Conservation (phyloP, 2,113 vertebrate genomes). For the Ceuthmochares aereus region DNA sequence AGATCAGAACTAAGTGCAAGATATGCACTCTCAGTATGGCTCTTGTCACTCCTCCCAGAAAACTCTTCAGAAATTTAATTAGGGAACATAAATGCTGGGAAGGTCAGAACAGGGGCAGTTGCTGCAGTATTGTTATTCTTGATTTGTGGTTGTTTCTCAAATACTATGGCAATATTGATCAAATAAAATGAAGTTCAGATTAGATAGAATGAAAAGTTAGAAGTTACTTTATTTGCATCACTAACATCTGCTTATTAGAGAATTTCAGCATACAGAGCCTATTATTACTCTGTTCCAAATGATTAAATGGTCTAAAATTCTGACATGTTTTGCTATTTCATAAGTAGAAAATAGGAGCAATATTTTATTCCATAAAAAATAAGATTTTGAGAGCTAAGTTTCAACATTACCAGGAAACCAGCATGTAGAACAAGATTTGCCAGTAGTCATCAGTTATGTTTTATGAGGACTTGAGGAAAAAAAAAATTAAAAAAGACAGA, state of each 20-base stretch:
- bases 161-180: not conserved
- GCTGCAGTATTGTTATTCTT: not conserved
- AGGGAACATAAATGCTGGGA: not conserved
- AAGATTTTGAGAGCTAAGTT: not conserved
- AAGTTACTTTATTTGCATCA: not conserved
- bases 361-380: not conserved
- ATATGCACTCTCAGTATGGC: not conserved
- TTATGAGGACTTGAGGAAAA: not conserved
- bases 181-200: not conserved
- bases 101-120: not conserved
- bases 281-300: not conserved
- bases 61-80: conserved; percentile 29
- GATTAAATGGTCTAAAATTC: not conserved
- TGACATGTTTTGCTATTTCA: not conserved
- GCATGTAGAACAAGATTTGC: not conserved
- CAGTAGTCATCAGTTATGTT: not conserved
- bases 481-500: not conserved
- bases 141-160: not conserved
- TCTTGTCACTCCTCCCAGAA: conserved; percentile 16
- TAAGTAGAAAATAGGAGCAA: not conserved
- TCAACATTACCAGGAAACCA: not conserved
- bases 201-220: not conserved
- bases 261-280: not conserved
- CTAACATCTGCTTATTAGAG: not conserved
- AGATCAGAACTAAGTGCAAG: not conserved